Conservation (phyloP, 2,888 invertebrate species). For the Idaea straminata region DNA sequence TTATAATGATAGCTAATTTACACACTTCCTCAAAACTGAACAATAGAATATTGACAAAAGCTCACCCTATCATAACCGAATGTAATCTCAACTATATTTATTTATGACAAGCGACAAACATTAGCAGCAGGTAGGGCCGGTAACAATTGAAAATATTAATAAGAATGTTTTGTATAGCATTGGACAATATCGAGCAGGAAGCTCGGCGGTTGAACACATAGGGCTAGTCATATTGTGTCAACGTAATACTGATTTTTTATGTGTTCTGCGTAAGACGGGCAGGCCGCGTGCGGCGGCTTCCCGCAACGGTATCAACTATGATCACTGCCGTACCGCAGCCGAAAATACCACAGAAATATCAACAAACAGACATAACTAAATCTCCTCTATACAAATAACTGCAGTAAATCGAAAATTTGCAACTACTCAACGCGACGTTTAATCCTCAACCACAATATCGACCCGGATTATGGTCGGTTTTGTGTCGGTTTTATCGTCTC, state of each 20-base stretch:
- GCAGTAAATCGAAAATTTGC: conserved; percentile 64
- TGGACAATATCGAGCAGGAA: conserved; percentile 38
- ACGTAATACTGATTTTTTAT: conserved; percentile 48
- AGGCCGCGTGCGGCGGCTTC: conserved; percentile 31
- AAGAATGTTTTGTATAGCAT: conserved; percentile 27
- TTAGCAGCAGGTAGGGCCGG: conserved; percentile 21
- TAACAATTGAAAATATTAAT: conserved; percentile 23
- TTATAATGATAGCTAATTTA: neutral
- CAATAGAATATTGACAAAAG: neutral
- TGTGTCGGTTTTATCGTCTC: conserved; percentile 62
- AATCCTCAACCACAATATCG: conserved; percentile 66
- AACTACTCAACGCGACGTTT: conserved; percentile 66
- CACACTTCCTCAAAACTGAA: conserved; percentile 6
- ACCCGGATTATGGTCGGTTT: conserved; percentile 68
- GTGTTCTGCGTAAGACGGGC: conserved; percentile 60
- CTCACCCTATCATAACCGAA: neutral
- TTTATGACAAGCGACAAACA: conserved; percentile 1
- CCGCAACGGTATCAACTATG: conserved; percentile 43
- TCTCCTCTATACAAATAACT: conserved; percentile 63
- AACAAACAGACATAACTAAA: conserved; percentile 65
- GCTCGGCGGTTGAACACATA: conserved; percentile 38
- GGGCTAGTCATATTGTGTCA: conserved; percentile 18
- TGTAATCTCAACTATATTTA: neutral
- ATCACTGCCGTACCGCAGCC: conserved; percentile 37
- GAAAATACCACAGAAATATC: conserved; percentile 50